Evolutionary conservation across 1,140 invertebrate genomes (phyloP).

Genomic region (Ceratina japonica): DNA sequence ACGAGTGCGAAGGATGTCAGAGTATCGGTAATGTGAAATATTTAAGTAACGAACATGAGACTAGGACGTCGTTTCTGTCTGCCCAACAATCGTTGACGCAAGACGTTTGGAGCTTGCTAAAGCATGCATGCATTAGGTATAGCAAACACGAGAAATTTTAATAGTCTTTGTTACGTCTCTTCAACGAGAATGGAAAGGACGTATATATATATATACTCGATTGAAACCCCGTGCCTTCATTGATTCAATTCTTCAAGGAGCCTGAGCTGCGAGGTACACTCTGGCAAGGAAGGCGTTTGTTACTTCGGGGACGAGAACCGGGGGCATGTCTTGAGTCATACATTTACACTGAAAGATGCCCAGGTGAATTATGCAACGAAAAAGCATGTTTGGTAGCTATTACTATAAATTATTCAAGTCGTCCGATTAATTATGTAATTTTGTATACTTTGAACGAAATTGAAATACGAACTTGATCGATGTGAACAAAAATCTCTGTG

Average conservation of each 20-base stretch:
- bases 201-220: not conserved
- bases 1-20: conserved; percentile 83
- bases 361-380: conserved; percentile 71
- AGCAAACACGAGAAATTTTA: conserved; percentile 11
- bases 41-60: conserved; percentile 86
- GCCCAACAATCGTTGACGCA: conserved; percentile 86
- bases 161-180: conserved; percentile 12
- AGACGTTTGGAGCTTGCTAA: conserved; percentile 86
- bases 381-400: conserved; percentile 66
- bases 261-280: conserved; percentile 90
- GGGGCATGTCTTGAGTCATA: conserved; percentile 91
- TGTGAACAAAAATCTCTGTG: not conserved
- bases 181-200: conserved; percentile 7
- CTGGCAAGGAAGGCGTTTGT: conserved; percentile 87
- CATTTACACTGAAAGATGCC: conserved; percentile 91
- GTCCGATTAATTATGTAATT: conserved; percentile 40
- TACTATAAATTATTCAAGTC: conserved; percentile 63
- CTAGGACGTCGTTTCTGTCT: conserved; percentile 87
- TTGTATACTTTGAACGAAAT: conserved; percentile 27
- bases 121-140: conserved; percentile 84
- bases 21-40: conserved; percentile 84
- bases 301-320: conserved; percentile 92
- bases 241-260: conserved; percentile 81
- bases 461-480: not conserved
- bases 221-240: not conserved